Evolutionary conservation across 1,140 invertebrate genomes (phyloP).

Genomic region (Metaphire vulgaris): DNA sequence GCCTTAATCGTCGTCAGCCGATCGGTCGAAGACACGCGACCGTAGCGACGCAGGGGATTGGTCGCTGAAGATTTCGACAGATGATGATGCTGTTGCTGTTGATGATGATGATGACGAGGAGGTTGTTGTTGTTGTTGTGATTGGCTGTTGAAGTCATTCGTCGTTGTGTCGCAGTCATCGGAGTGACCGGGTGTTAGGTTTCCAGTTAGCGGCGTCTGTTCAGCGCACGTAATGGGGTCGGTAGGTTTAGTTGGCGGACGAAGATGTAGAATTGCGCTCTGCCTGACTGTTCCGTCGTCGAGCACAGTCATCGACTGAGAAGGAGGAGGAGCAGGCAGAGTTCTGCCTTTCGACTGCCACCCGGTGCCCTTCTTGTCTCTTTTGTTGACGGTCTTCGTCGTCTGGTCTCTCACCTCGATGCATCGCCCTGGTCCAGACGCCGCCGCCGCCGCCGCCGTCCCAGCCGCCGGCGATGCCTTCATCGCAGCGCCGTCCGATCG

Average conservation of each 20-base stretch:
- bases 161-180: not conserved
- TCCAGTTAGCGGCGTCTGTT: not conserved
- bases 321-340: not conserved
- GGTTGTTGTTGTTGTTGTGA: not conserved
- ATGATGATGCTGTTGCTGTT: not conserved
- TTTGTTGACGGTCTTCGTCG: not conserved
- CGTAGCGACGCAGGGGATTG: not conserved
- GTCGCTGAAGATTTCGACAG: not conserved
- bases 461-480: not conserved
- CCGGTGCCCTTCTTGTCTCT: not conserved
- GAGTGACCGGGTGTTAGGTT: not conserved
- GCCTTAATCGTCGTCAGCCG: not conserved
- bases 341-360: not conserved
- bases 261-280: not conserved
- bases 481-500: not conserved
- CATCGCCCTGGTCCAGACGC: no score
- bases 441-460: not conserved
- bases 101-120: no score
- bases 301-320: not conserved
- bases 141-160: not conserved
- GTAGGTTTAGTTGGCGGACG: not conserved
- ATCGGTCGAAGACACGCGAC: not conserved
- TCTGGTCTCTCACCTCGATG: not conserved
- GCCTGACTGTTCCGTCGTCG: not conserved
- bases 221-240: not conserved